Percentiles rank a stretch among this genome's conserved stretches.
Conservation (phyloP, 2,797 vertebrate genomes). For the Gymnopithys bicolor region DNA sequence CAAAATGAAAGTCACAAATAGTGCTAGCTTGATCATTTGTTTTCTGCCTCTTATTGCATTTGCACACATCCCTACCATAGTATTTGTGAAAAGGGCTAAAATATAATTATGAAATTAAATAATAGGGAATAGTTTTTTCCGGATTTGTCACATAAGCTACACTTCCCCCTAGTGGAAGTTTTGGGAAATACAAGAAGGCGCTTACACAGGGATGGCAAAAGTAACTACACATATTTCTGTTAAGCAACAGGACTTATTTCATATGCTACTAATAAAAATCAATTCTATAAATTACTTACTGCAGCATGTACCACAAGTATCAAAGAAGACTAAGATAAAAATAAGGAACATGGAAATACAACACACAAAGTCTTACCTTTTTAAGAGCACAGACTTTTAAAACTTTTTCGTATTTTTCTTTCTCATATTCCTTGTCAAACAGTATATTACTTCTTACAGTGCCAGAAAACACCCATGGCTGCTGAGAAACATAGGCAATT, state of each 20-base stretch:
- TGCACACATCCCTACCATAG: background rate
- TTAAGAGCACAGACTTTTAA: conserved; percentile 91
- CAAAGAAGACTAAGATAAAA: background rate
- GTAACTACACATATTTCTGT: background rate
- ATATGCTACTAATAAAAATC: background rate
- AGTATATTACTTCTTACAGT: conserved; percentile 95
- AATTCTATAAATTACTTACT: background rate
- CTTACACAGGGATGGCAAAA: background rate
- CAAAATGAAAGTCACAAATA: background rate
- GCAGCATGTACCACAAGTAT: background rate
- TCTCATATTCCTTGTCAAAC: conserved; percentile 90
- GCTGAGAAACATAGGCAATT: conserved; percentile 91
- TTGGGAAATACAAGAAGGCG: background rate
- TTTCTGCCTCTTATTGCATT: background rate
- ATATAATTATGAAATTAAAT: background rate
- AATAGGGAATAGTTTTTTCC: background rate
- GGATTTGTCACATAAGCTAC: background rate
- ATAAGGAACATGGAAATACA: rapidly evolving
- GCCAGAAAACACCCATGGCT: conserved; percentile 96
- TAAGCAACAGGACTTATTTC: background rate
- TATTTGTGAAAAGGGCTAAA: background rate
- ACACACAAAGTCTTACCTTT: conserved; percentile 80
- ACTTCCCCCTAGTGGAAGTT: background rate
- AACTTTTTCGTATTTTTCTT: conserved; percentile 88
- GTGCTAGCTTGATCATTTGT: background rate